Percentiles rank a stretch among this genome's conserved stretches.
Conservation (phyloP, 2,113 vertebrate genomes). For the Platycercus adscitus region DNA sequence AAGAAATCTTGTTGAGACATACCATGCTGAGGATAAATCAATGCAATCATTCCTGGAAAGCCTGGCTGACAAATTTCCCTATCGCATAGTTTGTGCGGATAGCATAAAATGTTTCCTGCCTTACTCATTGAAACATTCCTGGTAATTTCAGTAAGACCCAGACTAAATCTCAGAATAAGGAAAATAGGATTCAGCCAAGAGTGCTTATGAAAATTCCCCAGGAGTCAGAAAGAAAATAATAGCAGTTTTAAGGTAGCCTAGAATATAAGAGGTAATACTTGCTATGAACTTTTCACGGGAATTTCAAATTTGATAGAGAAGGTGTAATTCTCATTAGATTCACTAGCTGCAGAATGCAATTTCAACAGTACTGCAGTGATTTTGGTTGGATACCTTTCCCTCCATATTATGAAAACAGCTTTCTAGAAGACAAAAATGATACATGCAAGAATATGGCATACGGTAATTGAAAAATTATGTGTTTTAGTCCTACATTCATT, state of each 20-base stretch:
- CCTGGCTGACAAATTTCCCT: constrained; percentile 60
- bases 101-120: constrained; percentile 52
- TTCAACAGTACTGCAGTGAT: not conserved
- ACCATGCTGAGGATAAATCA: constrained; percentile 60
- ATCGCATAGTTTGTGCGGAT: constrained; percentile 16
- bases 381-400: not conserved
- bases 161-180: not conserved
- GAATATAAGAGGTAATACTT: not conserved
- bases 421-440: not conserved
- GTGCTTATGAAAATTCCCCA: not conserved
- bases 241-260: not conserved
- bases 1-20: constrained; percentile 62
- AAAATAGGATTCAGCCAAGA: constrained; percentile 10
- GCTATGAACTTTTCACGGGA: not conserved
- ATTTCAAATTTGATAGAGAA: not conserved
- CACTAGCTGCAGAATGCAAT: not conserved
- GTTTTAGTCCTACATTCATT: not conserved
- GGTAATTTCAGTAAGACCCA: constrained; percentile 11
- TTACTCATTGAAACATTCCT: constrained; percentile 9
- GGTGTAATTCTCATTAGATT: not conserved
- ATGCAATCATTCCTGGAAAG: constrained; percentile 47
- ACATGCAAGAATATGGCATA: not conserved
- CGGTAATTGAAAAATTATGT: not conserved
- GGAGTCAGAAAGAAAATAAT: constrained; percentile 5
- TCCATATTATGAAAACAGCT: not conserved